These are phyloP conservation scores for Syrista parreyssii DNA, from an alignment of 2,888 invertebrate species.

Conservation along the genomic window DNA sequence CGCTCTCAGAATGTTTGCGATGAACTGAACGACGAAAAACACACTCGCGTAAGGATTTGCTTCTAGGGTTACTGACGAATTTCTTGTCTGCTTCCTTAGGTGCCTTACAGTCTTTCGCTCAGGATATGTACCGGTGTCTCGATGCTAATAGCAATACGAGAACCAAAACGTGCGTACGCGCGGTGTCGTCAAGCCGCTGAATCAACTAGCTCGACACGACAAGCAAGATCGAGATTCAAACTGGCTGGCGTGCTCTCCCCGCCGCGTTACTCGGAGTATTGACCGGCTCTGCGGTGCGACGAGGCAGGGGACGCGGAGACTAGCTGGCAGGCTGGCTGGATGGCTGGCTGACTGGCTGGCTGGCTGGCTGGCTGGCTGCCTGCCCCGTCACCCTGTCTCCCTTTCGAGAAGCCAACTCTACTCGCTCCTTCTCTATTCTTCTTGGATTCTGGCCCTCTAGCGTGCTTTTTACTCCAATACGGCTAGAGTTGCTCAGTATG, in stretches of 20 bases:
- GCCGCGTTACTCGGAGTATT: conserved; percentile 62
- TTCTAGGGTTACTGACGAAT: not conserved
- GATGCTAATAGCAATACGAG: not conserved
- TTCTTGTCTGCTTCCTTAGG: not conserved
- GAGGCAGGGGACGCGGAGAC: conserved; percentile 7
- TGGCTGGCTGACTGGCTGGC: not conserved
- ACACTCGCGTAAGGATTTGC: not conserved
- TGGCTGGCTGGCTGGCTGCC: too few species aligned
- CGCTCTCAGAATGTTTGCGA: not conserved
- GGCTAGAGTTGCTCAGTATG: not conserved
- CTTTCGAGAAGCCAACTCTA: not conserved
- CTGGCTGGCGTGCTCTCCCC: conserved; percentile 46
- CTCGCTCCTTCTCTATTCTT: not conserved
- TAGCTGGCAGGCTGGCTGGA: not conserved
- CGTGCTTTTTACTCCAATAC: not conserved
- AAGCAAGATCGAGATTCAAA: conserved; percentile 6
- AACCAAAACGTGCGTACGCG: not conserved
- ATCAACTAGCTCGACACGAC: conserved; percentile 5
- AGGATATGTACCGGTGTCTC: not conserved
- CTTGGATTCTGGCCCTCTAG: not conserved
- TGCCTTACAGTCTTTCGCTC: not conserved
- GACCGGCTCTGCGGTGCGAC: conserved; percentile 53
- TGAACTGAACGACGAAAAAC: not conserved
- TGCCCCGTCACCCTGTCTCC: not conserved
- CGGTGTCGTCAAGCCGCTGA: not conserved